Conservation (phyloP, 2,797 vertebrate species). For the Enteromius trimaculatus region DNA sequence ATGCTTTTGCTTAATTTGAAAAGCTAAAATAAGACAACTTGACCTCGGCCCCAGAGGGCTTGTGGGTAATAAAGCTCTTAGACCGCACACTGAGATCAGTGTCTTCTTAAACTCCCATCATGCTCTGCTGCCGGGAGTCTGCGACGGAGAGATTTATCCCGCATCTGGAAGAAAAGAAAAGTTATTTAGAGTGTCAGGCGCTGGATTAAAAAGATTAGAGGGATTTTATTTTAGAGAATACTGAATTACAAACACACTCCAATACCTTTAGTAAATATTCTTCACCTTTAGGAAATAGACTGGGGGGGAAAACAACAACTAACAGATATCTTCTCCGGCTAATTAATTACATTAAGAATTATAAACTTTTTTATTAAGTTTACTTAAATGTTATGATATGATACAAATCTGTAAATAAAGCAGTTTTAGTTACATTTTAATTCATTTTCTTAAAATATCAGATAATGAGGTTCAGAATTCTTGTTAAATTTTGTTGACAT, state of each 20-base stretch:
- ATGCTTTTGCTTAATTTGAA: slow-evolving; percentile 26
- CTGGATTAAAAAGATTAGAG: neutral
- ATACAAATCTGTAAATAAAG: neutral
- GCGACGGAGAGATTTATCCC: neutral
- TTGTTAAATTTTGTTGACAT: neutral
- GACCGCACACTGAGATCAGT: slow-evolving; percentile 12
- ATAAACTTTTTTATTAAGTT: neutral
- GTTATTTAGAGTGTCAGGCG: neutral
- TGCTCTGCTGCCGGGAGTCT: neutral
- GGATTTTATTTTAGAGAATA: slow-evolving; percentile 4
- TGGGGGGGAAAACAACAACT: too few species aligned
- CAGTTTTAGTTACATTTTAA: neutral
- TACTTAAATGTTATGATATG: neutral
- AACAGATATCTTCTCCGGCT: neutral
- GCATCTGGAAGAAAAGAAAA: neutral
- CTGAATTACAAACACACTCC: neutral
- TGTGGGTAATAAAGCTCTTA: slow-evolving; percentile 14
- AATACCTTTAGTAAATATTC: neutral
- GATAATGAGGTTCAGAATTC: neutral
- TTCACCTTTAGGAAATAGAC: neutral
- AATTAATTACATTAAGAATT: neutral
- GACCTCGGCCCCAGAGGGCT: slow-evolving; percentile 5
- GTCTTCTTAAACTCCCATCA: slow-evolving; percentile 24
- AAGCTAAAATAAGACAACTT: slow-evolving; percentile 16
- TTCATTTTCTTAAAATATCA: too few species aligned